A percentile compares a stretch with the other conserved stretches of the same genome.
Evolutionary conservation across 1,140 invertebrate genomes (phyloP).

Genomic region (Halyomorpha halys): DNA sequence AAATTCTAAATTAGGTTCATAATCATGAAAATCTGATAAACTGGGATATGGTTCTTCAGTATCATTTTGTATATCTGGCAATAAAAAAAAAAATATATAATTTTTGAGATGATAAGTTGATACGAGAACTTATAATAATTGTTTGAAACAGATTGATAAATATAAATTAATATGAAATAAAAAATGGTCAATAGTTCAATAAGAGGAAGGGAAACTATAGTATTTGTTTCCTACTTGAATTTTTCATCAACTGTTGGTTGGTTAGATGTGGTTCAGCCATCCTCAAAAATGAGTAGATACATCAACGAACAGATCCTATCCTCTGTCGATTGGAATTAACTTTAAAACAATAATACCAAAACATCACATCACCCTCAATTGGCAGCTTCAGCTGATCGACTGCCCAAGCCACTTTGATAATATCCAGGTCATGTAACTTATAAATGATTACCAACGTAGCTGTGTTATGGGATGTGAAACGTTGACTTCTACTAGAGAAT

Average conservation of each 20-base stretch:
- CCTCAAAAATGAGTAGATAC: neutral
- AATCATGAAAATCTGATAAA: conserved; percentile 82
- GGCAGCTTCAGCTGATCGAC: neutral
- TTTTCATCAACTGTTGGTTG: neutral
- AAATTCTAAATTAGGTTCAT: conserved; percentile 90
- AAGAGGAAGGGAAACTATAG: neutral
- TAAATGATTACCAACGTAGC: too few species aligned
- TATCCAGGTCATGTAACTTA: too few species aligned
- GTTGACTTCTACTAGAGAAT: too few species aligned
- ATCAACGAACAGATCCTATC: conserved; percentile 5
- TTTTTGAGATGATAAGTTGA: too few species aligned
- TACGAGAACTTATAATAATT: neutral
- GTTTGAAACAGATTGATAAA: neutral
- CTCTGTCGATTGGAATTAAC: neutral
- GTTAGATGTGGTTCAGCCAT: conserved; percentile 1
- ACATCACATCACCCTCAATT: neutral
- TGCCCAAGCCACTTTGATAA: too few species aligned
- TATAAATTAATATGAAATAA: neutral
- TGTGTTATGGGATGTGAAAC: too few species aligned
- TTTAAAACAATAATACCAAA: neutral
- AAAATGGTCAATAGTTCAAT: neutral
- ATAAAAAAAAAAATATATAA: neutral
- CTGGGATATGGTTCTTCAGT: conserved; percentile 74
- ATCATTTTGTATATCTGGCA: conserved; percentile 26
- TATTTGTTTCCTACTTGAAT: neutral